Evolutionary conservation across 2,113 vertebrate species (phyloP).

Genomic region (Leptocoma aspasia): DNA sequence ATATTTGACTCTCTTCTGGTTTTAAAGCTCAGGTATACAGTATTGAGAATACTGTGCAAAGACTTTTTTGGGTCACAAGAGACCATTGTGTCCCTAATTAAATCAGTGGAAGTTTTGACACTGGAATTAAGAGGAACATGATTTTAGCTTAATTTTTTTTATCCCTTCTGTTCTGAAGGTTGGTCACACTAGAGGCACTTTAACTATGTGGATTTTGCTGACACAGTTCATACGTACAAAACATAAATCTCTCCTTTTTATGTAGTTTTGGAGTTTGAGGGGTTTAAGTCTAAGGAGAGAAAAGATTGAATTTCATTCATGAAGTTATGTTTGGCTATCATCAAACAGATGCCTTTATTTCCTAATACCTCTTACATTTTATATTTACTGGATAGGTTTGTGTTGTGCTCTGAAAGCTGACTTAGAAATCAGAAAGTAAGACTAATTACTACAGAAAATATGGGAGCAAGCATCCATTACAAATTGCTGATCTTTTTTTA

Average conservation of each 20-base stretch:
- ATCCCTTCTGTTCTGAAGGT: not conserved
- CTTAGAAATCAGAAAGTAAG: conserved; percentile 2
- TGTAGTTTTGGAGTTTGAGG: not conserved
- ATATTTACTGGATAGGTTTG: conserved; percentile 20
- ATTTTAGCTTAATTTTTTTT: not conserved
- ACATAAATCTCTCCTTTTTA: not conserved
- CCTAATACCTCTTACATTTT: conserved; percentile 30
- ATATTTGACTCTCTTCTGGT: not conserved
- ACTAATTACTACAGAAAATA: not conserved
- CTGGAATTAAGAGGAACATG: not conserved
- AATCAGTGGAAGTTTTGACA: not conserved
- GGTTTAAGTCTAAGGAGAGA: not conserved
- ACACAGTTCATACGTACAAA: not conserved
- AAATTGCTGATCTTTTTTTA: not conserved
- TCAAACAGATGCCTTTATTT: not conserved
- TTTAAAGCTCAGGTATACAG: not conserved
- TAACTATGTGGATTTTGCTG: not conserved
- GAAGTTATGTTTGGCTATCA: not conserved
- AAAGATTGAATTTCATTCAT: conserved; percentile 7
- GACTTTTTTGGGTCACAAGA: not conserved
- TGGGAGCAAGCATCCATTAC: not conserved
- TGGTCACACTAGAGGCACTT: not conserved
- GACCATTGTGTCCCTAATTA: not conserved
- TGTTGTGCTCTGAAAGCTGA: not conserved
- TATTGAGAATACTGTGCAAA: not conserved